Conservation (phyloP, 2,113 vertebrate genomes). For the Tiliqua scincoides region DNA sequence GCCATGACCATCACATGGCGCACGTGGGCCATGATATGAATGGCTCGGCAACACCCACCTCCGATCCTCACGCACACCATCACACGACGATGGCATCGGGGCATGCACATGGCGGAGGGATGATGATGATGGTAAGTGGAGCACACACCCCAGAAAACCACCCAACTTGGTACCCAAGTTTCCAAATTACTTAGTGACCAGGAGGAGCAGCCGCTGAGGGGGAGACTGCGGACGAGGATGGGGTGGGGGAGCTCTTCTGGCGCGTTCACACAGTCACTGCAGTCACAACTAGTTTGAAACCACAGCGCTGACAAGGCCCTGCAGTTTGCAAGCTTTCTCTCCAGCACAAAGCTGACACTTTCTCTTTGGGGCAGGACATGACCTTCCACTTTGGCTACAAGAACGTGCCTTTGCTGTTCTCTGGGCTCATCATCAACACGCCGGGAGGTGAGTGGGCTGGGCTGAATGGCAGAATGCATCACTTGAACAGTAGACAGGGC, state of each 20-base stretch:
- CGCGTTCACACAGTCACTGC: not conserved
- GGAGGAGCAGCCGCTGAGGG: too few relatives aligned
- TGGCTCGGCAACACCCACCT: conserved; percentile 24
- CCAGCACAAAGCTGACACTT: conserved; percentile 29
- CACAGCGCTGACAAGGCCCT: not conserved
- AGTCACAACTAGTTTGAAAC: not conserved
- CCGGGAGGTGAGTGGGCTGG: conserved; percentile 86
- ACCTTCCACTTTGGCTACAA: conserved; percentile 90
- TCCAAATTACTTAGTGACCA: too few relatives aligned
- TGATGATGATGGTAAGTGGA: conserved; percentile 80
- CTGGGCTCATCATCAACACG: conserved; percentile 89
- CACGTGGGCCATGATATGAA: conserved; percentile 47
- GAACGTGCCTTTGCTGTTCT: conserved; percentile 90
- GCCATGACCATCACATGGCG: conserved; percentile 44
- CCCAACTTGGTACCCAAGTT: too few relatives aligned
- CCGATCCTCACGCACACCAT: conserved; percentile 63
- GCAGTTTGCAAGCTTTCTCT: not conserved
- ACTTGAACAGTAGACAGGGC: too few relatives aligned
- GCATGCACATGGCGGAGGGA: conserved; percentile 47
- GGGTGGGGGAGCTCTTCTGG: not conserved
- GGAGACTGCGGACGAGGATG: not conserved
- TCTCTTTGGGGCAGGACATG: conserved; percentile 82
- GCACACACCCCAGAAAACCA: too few relatives aligned
- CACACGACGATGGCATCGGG: conserved; percentile 53
- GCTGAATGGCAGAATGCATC: not conserved